A percentile compares a stretch with the other conserved stretches of the same genome.
phyloP scores from a whole-genome alignment of 35 echinoderm and acorn worm genomes.

The Amphiura filiformis region DNA sequence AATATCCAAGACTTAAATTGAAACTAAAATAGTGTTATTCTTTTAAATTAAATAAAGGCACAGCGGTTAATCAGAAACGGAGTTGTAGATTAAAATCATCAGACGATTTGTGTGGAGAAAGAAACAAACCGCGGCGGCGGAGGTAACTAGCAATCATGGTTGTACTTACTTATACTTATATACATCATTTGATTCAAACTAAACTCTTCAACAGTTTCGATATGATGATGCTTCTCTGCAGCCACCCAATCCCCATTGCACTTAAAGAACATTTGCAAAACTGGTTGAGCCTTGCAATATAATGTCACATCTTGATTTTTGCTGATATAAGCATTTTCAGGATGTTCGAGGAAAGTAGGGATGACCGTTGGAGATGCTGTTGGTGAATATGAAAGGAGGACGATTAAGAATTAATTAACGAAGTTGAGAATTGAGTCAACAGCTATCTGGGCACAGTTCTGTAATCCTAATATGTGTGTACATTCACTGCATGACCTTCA shows the following conservation, averaged over 20 bases:
- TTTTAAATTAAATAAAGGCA: too few relatives aligned
- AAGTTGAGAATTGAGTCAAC: neutral
- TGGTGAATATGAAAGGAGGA: too few relatives aligned
- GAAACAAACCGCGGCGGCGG: neutral
- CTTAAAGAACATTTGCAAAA: conserved; percentile 24
- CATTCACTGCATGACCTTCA: too few relatives aligned
- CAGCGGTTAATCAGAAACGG: neutral
- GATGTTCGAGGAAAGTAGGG: conserved; percentile 49
- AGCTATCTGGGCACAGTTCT: too few relatives aligned
- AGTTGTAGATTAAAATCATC: neutral
- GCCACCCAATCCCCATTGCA: conserved; percentile 38
- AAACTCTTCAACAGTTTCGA: conserved; percentile 52
- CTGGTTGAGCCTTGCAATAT: conserved; percentile 44
- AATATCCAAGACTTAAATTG: too few relatives aligned
- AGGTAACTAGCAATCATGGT: neutral
- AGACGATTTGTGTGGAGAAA: neutral
- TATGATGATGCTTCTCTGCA: neutral
- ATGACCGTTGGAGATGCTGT: neutral
- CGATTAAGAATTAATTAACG: neutral
- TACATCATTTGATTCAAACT: conserved; percentile 3
- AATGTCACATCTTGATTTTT: conserved; percentile 42
- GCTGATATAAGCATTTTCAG: conserved; percentile 50
- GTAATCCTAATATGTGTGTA: too few relatives aligned
- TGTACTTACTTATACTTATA: conserved; percentile 46
- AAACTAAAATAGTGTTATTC: too few relatives aligned